phyloP scores from a whole-genome alignment of 2,888 invertebrate genomes.

The Drosophila nigricruria region DNA sequence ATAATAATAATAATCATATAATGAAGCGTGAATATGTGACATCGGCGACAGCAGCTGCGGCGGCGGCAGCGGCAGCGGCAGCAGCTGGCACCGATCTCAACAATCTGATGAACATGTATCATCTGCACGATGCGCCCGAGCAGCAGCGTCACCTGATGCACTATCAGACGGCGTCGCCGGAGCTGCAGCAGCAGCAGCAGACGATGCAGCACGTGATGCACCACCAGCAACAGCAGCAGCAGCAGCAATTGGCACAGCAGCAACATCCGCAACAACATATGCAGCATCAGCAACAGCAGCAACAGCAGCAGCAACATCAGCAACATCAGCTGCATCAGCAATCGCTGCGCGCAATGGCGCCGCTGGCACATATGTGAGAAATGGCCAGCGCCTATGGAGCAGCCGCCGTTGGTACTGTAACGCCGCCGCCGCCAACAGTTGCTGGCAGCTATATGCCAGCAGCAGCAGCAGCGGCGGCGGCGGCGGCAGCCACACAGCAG shows the following conservation, averaged over 20 bases:
- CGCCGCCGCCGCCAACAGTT: constrained; percentile 48
- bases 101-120: constrained; percentile 90
- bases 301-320: constrained; percentile 84
- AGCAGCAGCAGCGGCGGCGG: constrained; percentile 37
- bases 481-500: constrained; percentile 57
- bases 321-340: constrained; percentile 84
- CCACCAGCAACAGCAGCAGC: constrained; percentile 81
- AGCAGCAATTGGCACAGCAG: constrained; percentile 74
- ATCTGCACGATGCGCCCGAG: constrained; percentile 87
- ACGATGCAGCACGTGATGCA: constrained; percentile 83
- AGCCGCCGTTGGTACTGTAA: constrained; percentile 47
- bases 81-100: constrained; percentile 87
- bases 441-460: constrained; percentile 53
- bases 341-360: constrained; percentile 85
- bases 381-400: constrained; percentile 85
- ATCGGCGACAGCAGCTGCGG: constrained; percentile 49
- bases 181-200: constrained; percentile 85
- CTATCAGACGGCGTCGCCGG: constrained; percentile 85
- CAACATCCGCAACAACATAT: constrained; percentile 40
- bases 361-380: constrained; percentile 86
- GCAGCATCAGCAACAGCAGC: constrained; percentile 66
- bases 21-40: constrained; percentile 91
- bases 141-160: constrained; percentile 86
- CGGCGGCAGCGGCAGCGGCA: constrained; percentile 48
- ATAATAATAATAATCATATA: constrained; percentile 82